These are phyloP conservation scores for Setophaga coronata DNA, from an alignment of 2,113 vertebrate species.

Conservation along the genomic window DNA sequence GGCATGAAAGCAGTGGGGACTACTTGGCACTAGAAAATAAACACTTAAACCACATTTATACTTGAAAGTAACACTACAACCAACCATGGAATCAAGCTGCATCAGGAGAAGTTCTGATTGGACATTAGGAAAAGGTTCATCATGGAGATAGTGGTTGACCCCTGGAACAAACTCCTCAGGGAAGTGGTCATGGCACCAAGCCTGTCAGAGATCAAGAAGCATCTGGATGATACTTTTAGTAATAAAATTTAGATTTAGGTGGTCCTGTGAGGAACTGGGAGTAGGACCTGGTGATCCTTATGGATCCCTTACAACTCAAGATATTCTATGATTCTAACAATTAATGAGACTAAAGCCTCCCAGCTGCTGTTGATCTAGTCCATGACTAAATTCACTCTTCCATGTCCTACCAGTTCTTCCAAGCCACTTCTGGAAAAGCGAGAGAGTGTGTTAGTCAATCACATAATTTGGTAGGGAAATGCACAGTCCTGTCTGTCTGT, in stretches of 20 bases:
- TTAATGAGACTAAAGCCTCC: background rate
- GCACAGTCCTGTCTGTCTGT: background rate
- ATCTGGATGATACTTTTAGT: background rate
- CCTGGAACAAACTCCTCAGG: background rate
- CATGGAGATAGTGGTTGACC: background rate
- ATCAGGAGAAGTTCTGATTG: background rate
- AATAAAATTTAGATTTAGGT: background rate
- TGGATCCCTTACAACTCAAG: background rate
- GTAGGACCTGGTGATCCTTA: background rate
- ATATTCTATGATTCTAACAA: background rate
- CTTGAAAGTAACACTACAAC: background rate
- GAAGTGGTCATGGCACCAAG: background rate
- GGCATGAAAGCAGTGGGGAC: background rate
- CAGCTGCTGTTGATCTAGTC: background rate
- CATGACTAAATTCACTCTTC: background rate
- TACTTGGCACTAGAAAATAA: background rate
- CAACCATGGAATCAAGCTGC: background rate
- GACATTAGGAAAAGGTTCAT: background rate
- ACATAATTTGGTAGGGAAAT: conserved; percentile 46
- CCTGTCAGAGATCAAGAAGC: background rate
- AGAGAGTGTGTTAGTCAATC: background rate
- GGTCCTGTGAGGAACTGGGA: background rate
- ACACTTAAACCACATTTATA: background rate
- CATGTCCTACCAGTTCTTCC: conserved; percentile 3
- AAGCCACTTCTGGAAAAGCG: background rate